These are phyloP conservation scores for Drosophila koepferae DNA, from an alignment of 2,888 invertebrate species.

Conservation along the genomic window DNA sequence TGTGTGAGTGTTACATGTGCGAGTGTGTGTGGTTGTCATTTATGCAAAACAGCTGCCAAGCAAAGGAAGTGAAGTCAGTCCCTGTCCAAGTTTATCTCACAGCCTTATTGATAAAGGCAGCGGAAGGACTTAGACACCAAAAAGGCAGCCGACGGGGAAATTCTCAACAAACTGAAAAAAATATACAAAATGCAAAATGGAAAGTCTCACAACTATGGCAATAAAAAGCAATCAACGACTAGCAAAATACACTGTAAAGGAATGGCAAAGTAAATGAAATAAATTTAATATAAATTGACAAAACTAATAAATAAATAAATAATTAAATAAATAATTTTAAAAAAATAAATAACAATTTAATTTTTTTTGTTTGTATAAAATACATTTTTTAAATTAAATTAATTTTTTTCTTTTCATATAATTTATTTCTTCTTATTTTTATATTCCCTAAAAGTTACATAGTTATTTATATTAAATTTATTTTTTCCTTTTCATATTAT, in stretches of 20 bases:
- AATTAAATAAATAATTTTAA: no score
- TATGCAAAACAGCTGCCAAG: slow-evolving; percentile 79
- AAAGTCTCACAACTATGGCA: slow-evolving; percentile 27
- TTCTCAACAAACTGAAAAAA: slow-evolving; percentile 11
- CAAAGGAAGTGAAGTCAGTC: slow-evolving; percentile 65
- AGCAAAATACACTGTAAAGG: slow-evolving; percentile 11
- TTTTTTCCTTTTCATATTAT: no score
- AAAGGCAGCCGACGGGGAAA: slow-evolving; percentile 43
- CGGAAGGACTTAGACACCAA: slow-evolving; percentile 75
- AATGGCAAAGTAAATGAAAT: no score
- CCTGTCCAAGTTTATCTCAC: slow-evolving; percentile 69
- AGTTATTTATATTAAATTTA: no score
- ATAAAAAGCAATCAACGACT: background rate
- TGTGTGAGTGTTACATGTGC: slow-evolving; percentile 1
- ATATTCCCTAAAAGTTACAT: no score
- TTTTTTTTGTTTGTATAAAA: no score
- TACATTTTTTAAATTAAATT: no score
- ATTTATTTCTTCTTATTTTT: no score
- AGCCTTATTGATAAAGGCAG: slow-evolving; percentile 73
- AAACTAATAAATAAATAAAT: no score
- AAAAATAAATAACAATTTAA: no score
- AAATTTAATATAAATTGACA: background rate
- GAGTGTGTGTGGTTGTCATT: slow-evolving; percentile 60
- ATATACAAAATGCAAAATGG: background rate
- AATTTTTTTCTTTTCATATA: no score